Evolutionary conservation across 2,113 vertebrate species (phyloP), one percentile per base, ranked within the genome.

Genomic region (Grus americana): DNA sequence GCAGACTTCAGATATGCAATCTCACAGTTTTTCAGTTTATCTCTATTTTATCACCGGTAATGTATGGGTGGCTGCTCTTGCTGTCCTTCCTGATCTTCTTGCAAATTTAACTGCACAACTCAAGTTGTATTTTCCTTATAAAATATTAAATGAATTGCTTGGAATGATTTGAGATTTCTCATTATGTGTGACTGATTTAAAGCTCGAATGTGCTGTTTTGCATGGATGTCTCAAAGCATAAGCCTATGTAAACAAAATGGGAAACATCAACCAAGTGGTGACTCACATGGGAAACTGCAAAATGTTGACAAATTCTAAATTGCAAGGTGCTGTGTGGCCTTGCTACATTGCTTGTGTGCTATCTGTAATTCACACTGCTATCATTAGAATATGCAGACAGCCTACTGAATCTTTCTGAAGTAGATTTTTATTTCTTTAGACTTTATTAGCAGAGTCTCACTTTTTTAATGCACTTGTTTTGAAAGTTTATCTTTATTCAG

Each of bases 141-240:
- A 97, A 97, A 97, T 97, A 97, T 96, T 97, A 96, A 98, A 91
- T 93, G 22, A 84, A 90, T 67, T 86, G 68, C 87, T 97, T 95
- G 88, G 90, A 94, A 95, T 96, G 44, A 95, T 90, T 94, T 82
- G 79, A 94, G 84, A 80, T 92, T 97, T 97, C 91, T 97, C 63
- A 52, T 94, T 71, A 93, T 47, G 46, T 91, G 63, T 92, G 92
- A 97, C 94, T 96, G 95, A 97, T 96, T 96, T 97, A 95, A 97
- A 96, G 72, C 91, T 90, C 16, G 8, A 95, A 92, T 94, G 82
- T 75, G 83, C 83, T 75, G 63, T 21, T 34, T 80, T 65, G 76
- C 57, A 32, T 78, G 81, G 83, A 86, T 95, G 58, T 85, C 72
- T 36, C 57, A 94, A 86, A 97, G 92, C 86, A 74, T 85, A 83